These are phyloP conservation scores for Tapirus terrestris DNA, from an alignment of 2,113 vertebrate species.

Conservation along the genomic window DNA sequence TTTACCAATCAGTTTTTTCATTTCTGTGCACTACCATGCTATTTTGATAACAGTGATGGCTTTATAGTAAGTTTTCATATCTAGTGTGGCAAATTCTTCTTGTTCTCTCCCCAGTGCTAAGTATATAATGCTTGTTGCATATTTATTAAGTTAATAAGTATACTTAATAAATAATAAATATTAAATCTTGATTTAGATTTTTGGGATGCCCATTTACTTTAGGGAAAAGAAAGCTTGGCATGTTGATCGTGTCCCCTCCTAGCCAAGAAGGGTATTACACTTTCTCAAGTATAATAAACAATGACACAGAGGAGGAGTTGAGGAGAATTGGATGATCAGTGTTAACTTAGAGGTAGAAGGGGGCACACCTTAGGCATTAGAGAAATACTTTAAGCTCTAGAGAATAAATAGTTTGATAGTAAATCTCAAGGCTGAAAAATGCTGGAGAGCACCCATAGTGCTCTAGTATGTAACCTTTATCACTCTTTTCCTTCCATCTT, in stretches of 20 bases:
- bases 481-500: background rate
- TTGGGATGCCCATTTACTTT: background rate
- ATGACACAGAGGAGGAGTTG: background rate
- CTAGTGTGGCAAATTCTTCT: background rate
- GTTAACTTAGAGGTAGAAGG: background rate
- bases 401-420: background rate
- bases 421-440: background rate
- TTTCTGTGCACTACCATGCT: background rate
- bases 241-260: background rate
- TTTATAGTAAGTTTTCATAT: background rate
- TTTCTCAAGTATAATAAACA: constrained; percentile 29
- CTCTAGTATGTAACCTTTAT: background rate
- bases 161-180: background rate
- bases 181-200: background rate
- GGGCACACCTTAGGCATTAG: background rate
- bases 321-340: background rate
- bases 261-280: background rate
- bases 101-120: background rate
- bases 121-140: background rate
- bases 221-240: background rate
- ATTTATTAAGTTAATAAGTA: background rate
- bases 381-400: background rate
- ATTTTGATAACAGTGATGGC: background rate
- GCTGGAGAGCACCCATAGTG: background rate
- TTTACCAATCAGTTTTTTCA: background rate